Base-by-base conservation (phyloP, 2,113 vertebrate species). In the Ellobius talpinus region DNA sequence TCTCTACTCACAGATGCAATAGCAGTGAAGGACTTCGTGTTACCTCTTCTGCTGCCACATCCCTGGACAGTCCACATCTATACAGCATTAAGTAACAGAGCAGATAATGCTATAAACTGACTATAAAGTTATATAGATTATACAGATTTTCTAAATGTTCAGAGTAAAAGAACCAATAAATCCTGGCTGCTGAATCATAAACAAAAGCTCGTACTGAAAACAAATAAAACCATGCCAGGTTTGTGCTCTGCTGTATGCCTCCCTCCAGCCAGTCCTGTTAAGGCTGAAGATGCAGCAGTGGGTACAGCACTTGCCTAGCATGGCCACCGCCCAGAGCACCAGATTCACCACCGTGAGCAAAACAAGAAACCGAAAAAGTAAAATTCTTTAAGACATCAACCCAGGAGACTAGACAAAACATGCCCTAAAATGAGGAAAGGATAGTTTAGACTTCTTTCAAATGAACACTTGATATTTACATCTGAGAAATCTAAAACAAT, bases 401-500 rank as follows among this genome's bases (percentile, higher is more conserved):
- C 26, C 68, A 87, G 42, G 91, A 87, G 29, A 13, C 6, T 92
- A 90, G 6, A 85, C 79, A 11, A 76, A 79, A 94, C 74, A 84
- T 7, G 33, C 26, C 90, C 29, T 47, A 66, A 19, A 52, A 45
- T 81, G 86, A n/a, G 29, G 82, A 39, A 42, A 50, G 65, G 36
- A 45, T 33, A 73, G 1, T 26, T 73, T 70, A 82, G 31, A 90
- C 33, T 74, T 90, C 19, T 63, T 90, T 90, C 74, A 89, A 74
- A 94, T 16, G 52, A 96, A 78, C 2, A 85, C 7, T 91, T 50
- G 65, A 52, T 36, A 74, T 86, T 81, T 1, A 1, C 74, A 87
- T 26, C 45, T 63, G 21, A 72, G n/a, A 63, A 97, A 88, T n/a
- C 21, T 65, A 3, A 95, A 87, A 36, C 7, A 90, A 90, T 77